These are phyloP conservation scores for Dolichoris vasculosae DNA, from an alignment of 1,140 invertebrate species.

Conservation along the genomic window DNA sequence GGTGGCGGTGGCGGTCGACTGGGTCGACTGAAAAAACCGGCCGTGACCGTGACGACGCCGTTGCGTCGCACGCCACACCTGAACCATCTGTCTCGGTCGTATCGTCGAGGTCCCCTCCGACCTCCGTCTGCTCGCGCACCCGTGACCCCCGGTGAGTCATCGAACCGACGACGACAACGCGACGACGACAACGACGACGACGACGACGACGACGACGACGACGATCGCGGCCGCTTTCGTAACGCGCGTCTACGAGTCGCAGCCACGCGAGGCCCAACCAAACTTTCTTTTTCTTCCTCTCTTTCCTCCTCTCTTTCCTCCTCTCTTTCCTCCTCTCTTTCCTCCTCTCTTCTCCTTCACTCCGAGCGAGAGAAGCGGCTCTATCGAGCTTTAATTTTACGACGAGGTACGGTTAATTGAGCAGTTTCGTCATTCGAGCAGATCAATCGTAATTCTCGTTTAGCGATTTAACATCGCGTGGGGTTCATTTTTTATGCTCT, in stretches of 20 bases:
- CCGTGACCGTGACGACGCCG: constrained; percentile 41
- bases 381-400: background rate
- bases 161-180: background rate
- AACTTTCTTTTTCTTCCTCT: background rate
- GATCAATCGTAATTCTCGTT: constrained; percentile 15
- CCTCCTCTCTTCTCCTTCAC: background rate
- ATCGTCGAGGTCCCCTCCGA: background rate
- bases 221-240: too few relatives aligned
- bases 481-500: background rate
- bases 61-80: constrained; percentile 39
- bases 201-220: too few relatives aligned
- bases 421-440: constrained; percentile 6
- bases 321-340: too few relatives aligned
- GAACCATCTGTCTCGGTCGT: constrained; percentile 18
- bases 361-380: background rate
- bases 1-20: background rate
- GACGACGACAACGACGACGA: too few relatives aligned
- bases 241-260: background rate
- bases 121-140: background rate
- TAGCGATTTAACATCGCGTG: background rate
- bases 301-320: too few relatives aligned
- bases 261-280: background rate
- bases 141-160: background rate
- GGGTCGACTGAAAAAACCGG: background rate
- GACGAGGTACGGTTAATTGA: constrained; percentile 19